phyloP scores from a whole-genome alignment of 2,113 vertebrate genomes.

The Erinaceus europaeus region DNA sequence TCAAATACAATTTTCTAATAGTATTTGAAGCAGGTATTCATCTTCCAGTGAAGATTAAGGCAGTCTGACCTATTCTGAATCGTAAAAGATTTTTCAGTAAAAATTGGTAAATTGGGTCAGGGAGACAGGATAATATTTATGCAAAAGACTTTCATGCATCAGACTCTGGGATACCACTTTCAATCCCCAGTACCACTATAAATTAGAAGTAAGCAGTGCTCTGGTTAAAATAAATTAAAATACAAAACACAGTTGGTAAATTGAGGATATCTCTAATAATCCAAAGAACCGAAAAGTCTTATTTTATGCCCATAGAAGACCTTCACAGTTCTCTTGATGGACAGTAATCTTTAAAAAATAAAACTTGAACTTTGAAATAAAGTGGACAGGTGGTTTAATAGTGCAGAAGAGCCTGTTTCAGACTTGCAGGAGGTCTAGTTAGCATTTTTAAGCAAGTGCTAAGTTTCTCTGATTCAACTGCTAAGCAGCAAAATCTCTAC shows the following conservation, averaged over 20 bases:
- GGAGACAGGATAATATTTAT: too few relatives aligned
- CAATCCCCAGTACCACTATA: too few relatives aligned
- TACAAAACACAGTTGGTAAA: slow-evolving; percentile 15
- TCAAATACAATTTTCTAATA: slow-evolving; percentile 25
- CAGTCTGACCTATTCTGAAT: slow-evolving; percentile 22
- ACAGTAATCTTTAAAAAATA: slow-evolving; percentile 52
- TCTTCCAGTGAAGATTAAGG: slow-evolving; percentile 10
- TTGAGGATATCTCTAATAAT: background rate
- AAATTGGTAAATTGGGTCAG: background rate
- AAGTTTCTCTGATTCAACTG: background rate
- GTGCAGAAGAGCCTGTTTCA: background rate
- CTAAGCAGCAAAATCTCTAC: background rate
- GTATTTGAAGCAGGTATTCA: slow-evolving; percentile 6
- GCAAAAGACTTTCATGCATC: too few relatives aligned
- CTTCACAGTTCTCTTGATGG: slow-evolving; percentile 15
- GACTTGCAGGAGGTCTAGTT: background rate
- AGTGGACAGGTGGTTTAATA: slow-evolving; percentile 21
- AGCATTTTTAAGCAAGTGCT: slow-evolving; percentile 39
- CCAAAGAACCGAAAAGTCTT: background rate
- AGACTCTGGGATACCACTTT: too few relatives aligned
- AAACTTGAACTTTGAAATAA: slow-evolving; percentile 37
- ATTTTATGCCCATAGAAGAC: background rate
- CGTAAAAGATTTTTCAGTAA: slow-evolving; percentile 26
- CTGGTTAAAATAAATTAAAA: too few relatives aligned
- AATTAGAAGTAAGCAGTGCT: too few relatives aligned